phyloP scores from a whole-genome alignment of 2,797 vertebrate genomes.

The Synaphobranchus kaupii region DNA sequence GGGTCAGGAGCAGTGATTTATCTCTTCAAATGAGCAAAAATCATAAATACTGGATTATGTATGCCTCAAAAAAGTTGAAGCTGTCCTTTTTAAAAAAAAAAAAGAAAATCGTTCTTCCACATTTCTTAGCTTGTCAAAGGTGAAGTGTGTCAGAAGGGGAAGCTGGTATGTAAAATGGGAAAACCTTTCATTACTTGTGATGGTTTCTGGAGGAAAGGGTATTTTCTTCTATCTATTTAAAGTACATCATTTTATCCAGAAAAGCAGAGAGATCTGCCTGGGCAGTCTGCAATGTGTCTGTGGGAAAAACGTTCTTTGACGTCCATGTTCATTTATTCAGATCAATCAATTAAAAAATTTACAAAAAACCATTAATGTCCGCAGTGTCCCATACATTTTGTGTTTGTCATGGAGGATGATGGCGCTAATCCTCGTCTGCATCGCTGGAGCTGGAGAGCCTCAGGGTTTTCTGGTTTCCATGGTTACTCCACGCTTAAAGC shows the following conservation, averaged over 20 bases:
- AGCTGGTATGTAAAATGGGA: not conserved
- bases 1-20: conserved; percentile 37
- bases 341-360: not conserved
- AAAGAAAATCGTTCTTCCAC: not conserved
- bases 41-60: conserved; percentile 41
- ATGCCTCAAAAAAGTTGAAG: conserved; percentile 27
- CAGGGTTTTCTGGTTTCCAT: no score
- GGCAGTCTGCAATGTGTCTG: not conserved
- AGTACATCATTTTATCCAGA: no score
- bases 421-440: no score
- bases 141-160: conserved; percentile 21
- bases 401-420: not conserved
- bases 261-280: no score
- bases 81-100: conserved; percentile 13
- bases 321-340: not conserved
- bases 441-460: no score
- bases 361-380: not conserved
- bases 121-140: conserved; percentile 34
- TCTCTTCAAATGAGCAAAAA: conserved; percentile 35
- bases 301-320: not conserved
- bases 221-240: conserved; percentile 9
- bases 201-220: not conserved
- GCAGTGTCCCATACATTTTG: not conserved
- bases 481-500: no score
- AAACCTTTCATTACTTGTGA: not conserved